Base-by-base conservation (phyloP, 2,113 vertebrate species). In the Prunella fulvescens region DNA sequence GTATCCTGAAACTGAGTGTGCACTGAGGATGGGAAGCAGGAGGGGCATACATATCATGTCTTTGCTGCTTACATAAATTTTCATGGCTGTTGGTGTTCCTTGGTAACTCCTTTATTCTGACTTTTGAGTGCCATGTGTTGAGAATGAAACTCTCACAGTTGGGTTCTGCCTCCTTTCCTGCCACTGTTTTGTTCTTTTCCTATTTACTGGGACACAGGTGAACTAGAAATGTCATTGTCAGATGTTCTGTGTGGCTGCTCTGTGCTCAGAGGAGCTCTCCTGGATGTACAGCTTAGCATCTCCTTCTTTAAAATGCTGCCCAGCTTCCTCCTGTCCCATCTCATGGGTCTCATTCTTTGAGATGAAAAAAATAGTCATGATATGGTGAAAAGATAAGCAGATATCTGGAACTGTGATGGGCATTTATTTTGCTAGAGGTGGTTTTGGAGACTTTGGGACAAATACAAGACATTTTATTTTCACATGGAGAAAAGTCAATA, bases 21-120 rank as follows among this genome's bases (percentile, higher is more conserved):
- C 18, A 5, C 15, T 79, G 51, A 78, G 25, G n/a, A 6, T 39
- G 23, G 48, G 29, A 90, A 82, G 44, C 14, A 35, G 23, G 3
- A 82, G 17, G 23, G 40, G 3, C 4, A 0, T 44, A 5, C 1
- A 0, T 26, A 14, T 6, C 22, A 37, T 19, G 5, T 29, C 23
- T 72, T 60, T 76, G 25, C 24, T 61, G 58, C 35, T 60, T 25
- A 6, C 7, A 9, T n/a, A 7, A 1, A 19, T 65, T 72, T 57
- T n/a, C 3, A 3, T 65, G 45, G 29, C 24, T 31, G 3, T 33
- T 39, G 13, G 2, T 72, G 13, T 53, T 86, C 19, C 19, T 26
- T 39, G 40, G 33, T 0, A 69, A 84, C 33, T 6, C 9, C 17
- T 54, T 62, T 40, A 11, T 71, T 64, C 15, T 53, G 50, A 44